Conservation (phyloP, 2,888 invertebrate species). For the Chironomus tentans region DNA sequence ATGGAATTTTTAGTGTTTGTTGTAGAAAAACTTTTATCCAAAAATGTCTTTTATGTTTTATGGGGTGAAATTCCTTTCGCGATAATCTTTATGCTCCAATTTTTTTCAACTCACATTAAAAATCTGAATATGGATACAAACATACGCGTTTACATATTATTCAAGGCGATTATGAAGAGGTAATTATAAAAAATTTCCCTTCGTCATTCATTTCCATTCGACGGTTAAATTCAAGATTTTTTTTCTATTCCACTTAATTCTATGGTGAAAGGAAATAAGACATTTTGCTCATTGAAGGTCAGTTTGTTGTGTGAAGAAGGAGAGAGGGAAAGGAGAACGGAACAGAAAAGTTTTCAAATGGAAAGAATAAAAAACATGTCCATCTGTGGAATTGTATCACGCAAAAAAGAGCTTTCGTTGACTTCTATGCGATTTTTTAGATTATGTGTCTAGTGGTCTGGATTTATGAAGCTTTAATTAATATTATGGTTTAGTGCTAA, state of each 20-base stretch:
- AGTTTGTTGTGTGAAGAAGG: not conserved
- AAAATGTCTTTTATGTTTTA: too few species aligned
- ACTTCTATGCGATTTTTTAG: too few species aligned
- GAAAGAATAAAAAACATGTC: not conserved
- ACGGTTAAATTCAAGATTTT: not conserved
- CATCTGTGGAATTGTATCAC: not conserved
- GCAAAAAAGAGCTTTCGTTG: not conserved
- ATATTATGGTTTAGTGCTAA: too few species aligned
- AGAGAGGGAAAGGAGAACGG: not conserved
- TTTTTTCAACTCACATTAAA: not conserved
- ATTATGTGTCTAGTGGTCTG: too few species aligned
- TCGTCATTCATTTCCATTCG: not conserved
- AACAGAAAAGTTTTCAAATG: not conserved
- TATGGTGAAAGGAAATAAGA: not conserved
- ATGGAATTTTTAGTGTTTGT: not conserved
- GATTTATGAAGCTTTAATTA: too few species aligned
- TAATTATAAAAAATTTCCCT: not conserved
- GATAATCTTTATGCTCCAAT: not conserved
- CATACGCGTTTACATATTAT: not conserved
- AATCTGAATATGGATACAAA: too few species aligned
- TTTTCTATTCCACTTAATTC: not conserved
- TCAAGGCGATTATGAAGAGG: not conserved
- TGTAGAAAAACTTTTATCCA: not conserved
- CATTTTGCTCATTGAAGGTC: not conserved
- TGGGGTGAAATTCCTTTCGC: not conserved